These are phyloP conservation scores for Actenoides hombroni DNA, from an alignment of 2,113 vertebrate genomes.

Conservation along the genomic window DNA sequence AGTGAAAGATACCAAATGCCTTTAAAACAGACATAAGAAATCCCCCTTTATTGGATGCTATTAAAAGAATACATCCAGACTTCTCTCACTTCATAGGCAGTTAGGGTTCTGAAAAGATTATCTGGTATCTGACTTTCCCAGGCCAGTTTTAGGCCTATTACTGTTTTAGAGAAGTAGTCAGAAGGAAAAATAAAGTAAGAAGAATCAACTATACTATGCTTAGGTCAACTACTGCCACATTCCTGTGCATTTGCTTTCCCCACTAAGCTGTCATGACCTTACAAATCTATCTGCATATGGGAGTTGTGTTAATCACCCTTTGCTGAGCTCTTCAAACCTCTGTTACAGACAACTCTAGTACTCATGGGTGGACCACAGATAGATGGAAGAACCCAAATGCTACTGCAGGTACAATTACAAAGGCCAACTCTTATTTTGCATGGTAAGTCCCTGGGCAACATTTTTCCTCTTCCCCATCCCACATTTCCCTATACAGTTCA, in stretches of 20 bases:
- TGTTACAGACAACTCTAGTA: background rate
- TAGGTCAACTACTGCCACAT: background rate
- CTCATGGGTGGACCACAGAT: background rate
- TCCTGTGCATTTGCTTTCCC: background rate
- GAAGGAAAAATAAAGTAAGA: background rate
- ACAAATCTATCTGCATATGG: background rate
- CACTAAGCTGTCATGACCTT: background rate
- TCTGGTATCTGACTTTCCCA: background rate
- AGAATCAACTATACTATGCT: background rate
- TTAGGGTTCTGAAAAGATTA: background rate
- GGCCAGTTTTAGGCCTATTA: accelerated
- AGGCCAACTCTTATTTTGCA: background rate
- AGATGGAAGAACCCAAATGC: background rate
- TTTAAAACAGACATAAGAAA: background rate
- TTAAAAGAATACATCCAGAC: background rate
- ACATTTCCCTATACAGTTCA: accelerated
- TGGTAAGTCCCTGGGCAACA: accelerated
- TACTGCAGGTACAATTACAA: background rate
- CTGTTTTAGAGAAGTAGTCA: too few species aligned
- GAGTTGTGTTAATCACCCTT: background rate
- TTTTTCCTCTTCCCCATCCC: background rate
- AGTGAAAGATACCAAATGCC: background rate
- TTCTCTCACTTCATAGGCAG: background rate
- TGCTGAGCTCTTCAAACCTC: background rate
- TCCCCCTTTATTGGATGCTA: background rate